Evolutionary conservation across 2,888 invertebrate genomes (phyloP), one percentile per base, ranked within the genome.

Genomic region (Girardia tigrina): DNA sequence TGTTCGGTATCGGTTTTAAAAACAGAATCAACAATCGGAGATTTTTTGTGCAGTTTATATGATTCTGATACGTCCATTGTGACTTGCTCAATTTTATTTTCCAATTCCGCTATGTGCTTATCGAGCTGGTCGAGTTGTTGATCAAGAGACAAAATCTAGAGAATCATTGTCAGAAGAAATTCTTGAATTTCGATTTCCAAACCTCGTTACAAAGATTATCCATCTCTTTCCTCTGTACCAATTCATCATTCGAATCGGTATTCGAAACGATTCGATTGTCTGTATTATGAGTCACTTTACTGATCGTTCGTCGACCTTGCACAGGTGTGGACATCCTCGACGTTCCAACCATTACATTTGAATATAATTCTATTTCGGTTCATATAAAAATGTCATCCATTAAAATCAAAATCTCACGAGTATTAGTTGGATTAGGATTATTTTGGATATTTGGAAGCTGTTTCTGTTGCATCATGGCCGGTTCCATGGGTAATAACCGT

Each of bases 401-500:
- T 36, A n/a, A 8, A 4, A 56, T n/a, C n/a, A n/a, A n/a, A n/a
- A n/a, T n/a, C 6, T 56, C 23, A 56, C 56, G 23, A n/a, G 56
- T 56, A 56, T 56, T 56, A 56, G n/a, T 56, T 4, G 56, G 23
- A n/a, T n/a, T 2, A 20, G n/a, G 56, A 23, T 20, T 56, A n/a
- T 56, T 56, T 56, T 56, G 56, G 4, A 56, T 56, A 2, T 6
- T 56, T 56, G 56, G 56, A 4, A 56, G n/a, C 23, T 56, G 56
- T 56, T 56, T 56, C 56, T 56, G 56, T 56, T 56, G 56, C 56
- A 56, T 56, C 56, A 56, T 56, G 4, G 56, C 56, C n/a, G 56
- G 56, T 56, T 56, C 56, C 56, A 56, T 56, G 4, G 56, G 56
- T 8, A 56, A 16, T 16, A 56, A 56, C 4, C 56, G 56, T n/a